A percentile compares a stretch with the other conserved stretches of the same genome.
Conservation (phyloP, 2,113 vertebrate species). For the Drymodes brunneopygia region DNA sequence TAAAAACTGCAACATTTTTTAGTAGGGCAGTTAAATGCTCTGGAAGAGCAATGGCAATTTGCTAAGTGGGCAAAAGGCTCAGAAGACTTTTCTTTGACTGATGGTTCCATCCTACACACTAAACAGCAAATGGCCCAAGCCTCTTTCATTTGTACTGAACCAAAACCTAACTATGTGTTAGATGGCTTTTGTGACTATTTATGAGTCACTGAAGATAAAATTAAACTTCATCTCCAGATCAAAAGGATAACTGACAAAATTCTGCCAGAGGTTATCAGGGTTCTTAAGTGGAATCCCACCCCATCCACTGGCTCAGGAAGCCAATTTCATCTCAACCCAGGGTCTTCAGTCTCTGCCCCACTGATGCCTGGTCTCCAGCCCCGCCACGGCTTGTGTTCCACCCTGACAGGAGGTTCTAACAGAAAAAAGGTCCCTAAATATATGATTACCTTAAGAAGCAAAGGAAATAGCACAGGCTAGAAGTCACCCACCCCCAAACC, state of each 20-base stretch:
- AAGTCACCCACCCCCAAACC: background rate
- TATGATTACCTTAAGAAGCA: background rate
- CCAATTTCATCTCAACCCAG: background rate
- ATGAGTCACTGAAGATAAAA: background rate
- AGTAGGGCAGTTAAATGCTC: background rate
- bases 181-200: background rate
- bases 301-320: background rate
- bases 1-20: background rate
- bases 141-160: background rate
- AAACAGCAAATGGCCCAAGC: background rate
- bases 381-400: rapidly evolving
- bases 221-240: background rate
- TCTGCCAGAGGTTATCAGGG: background rate
- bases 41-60: background rate
- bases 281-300: background rate
- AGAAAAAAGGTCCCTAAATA: background rate
- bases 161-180: background rate
- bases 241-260: background rate
- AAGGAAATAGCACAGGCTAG: background rate
- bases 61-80: background rate
- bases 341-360: background rate
- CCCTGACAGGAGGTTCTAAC: background rate
- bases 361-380: background rate
- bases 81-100: background rate
- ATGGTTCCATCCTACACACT: background rate